These are phyloP conservation scores for Cheilosia grossa DNA, from an alignment of 2,888 invertebrate genomes.

Conservation along the genomic window DNA sequence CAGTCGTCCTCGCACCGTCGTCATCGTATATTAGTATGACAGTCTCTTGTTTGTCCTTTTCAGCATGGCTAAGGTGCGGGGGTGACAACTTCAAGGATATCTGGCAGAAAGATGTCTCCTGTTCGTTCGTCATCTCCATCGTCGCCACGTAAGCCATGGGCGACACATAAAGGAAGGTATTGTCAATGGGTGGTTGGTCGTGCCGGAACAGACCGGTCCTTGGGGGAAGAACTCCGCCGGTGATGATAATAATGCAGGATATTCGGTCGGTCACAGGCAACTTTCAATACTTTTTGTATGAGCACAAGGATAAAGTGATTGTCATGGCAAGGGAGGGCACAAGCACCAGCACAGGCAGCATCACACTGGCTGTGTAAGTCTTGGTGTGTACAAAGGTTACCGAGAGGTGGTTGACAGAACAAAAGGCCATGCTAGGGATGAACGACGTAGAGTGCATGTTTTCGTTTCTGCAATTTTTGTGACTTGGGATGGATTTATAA, in stretches of 20 bases:
- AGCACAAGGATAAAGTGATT: constrained; percentile 67
- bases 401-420: constrained; percentile 60
- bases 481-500: constrained; percentile 61
- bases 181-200: constrained; percentile 53
- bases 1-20: constrained; percentile 38
- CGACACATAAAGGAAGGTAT: constrained; percentile 68
- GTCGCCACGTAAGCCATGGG: constrained; percentile 63
- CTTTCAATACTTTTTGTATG: constrained; percentile 59
- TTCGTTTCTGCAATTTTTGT: constrained; percentile 68
- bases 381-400: constrained; percentile 59
- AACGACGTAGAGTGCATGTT: constrained; percentile 57
- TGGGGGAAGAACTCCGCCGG: constrained; percentile 66
- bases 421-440: constrained; percentile 58
- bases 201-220: constrained; percentile 48
- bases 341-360: constrained; percentile 1
- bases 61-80: constrained; percentile 43
- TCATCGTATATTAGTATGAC: constrained; percentile 64
- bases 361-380: not conserved
- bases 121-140: constrained; percentile 65
- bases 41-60: constrained; percentile 74
- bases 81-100: constrained; percentile 73
- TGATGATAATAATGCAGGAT: constrained; percentile 75
- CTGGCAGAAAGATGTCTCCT: constrained; percentile 73
- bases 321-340: constrained; percentile 45
- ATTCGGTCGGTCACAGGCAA: constrained; percentile 72